Evolutionary conservation across 2,113 vertebrate genomes (phyloP), one percentile per base, ranked within the genome.

Genomic region (Argyrosomus japonicus): DNA sequence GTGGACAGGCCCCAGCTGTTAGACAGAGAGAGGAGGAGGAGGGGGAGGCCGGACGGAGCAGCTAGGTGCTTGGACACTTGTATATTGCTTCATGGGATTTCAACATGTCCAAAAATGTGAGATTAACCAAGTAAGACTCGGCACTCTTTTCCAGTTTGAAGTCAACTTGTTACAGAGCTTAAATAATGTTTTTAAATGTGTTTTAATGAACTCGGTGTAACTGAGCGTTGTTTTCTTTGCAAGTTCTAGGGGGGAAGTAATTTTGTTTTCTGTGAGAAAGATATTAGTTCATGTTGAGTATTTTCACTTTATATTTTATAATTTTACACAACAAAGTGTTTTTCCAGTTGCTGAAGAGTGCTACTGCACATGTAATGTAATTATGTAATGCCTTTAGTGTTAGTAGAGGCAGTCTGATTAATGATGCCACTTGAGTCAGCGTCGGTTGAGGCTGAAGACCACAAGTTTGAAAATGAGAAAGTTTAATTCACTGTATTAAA

Each of bases 1-100:
- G 77, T 21, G 62, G 72, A 69, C 71, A 61, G 75, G 61, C 68
- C 82, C 82, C 82, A 87, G 85, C 82, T 87, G 87, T 83, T 78
- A 11, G n/a, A 9, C 3, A 5, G 19, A 18, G 19, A 21, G 18
- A 12, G 56, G 15, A 21, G 56, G 25, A 7, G 56, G 25, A 7
- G 45, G 21, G 60, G 51, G 29, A 9, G 32, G 45, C 2, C 17
- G 14, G 51, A 1, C 1, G 1, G 3, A 73, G 32, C 77, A 86
- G 80, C 73, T 90, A 83, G 75, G 76, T 54, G 54, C 68, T 23
- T 19, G 2, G 29, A 40, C 36, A 7, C 23, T 36, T 54, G 57
- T 36, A 11, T 17, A 23, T 9, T 56, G 23, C 51, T 71, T 23
- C 14, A 23, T n/a, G 13, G 29, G 21, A 54, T 56, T 53, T 56